Percentiles rank a stretch among this genome's conserved stretches.
Evolutionary conservation across 2,888 invertebrate genomes (phyloP).

Genomic region (Rhingia rostrata): DNA sequence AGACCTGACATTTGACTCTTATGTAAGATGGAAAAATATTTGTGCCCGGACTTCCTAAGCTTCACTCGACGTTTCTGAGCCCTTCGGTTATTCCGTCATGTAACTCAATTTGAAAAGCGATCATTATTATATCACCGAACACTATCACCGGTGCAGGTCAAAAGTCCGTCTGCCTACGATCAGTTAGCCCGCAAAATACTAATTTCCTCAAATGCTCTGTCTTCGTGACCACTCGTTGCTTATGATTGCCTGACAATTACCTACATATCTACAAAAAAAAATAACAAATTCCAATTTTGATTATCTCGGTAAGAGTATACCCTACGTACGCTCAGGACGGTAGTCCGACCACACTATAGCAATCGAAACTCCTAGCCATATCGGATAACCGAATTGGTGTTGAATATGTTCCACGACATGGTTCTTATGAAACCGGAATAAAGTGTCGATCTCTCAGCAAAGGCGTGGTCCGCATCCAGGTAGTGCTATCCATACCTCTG

Average conservation of each 20-base stretch:
- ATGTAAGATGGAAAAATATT: too few species aligned
- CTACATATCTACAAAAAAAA: background rate
- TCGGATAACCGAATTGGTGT: constrained; percentile 72
- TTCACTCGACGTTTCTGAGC: too few species aligned
- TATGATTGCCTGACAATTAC: constrained; percentile 20
- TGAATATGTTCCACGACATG: constrained; percentile 67
- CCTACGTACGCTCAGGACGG: constrained; percentile 41
- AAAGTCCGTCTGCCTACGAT: background rate
- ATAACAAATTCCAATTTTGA: constrained; percentile 32
- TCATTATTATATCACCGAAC: background rate
- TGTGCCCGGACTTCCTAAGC: too few species aligned
- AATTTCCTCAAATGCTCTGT: constrained; percentile 1
- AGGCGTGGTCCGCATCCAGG: constrained; percentile 63
- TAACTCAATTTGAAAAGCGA: background rate
- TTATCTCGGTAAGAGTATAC: constrained; percentile 8
- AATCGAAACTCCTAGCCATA: constrained; percentile 47
- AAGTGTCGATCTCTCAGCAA: constrained; percentile 63
- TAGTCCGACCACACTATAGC: constrained; percentile 49
- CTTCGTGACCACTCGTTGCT: constrained; percentile 14
- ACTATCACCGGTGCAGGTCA: background rate
- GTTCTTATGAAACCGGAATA: constrained; percentile 70
- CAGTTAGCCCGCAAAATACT: constrained; percentile 6
- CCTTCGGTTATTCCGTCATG: too few species aligned
- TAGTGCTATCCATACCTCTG: constrained; percentile 52
- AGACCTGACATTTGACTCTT: too few species aligned